phyloP scores from a whole-genome alignment of 2,113 vertebrate species.

The Aspiorhynchus laticeps region DNA sequence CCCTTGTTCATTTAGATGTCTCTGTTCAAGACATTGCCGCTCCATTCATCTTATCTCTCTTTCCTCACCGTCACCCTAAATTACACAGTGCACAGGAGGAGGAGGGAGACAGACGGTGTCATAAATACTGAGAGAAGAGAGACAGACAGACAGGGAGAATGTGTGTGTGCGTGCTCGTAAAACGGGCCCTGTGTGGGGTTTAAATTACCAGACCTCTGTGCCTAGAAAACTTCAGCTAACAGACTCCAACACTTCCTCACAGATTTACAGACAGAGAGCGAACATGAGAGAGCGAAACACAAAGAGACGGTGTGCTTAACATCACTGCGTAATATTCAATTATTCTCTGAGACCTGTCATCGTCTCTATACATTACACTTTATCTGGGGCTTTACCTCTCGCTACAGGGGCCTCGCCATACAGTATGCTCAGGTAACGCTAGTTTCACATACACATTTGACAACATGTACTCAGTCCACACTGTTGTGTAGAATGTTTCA shows the following conservation, averaged over 20 bases:
- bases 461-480: background rate
- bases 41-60: slow-evolving; percentile 43
- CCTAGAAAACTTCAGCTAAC: slow-evolving; percentile 29
- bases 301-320: slow-evolving; percentile 11
- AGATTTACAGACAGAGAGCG: slow-evolving; percentile 27
- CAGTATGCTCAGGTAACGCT: background rate
- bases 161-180: background rate
- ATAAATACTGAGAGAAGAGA: slow-evolving; percentile 35
- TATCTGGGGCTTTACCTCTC: background rate
- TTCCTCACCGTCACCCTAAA: slow-evolving; percentile 45
- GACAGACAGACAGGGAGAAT: background rate
- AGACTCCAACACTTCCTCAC: slow-evolving; percentile 25
- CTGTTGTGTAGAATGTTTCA: background rate
- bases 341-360: slow-evolving; percentile 32
- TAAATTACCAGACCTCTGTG: slow-evolving; percentile 34
- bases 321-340: slow-evolving; percentile 2
- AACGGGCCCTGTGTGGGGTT: slow-evolving; percentile 24
- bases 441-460: background rate
- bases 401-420: background rate
- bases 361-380: background rate
- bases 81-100: slow-evolving; percentile 31
- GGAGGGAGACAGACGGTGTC: slow-evolving; percentile 29
- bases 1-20: slow-evolving; percentile 42
- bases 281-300: slow-evolving; percentile 17
- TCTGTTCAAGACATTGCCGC: slow-evolving; percentile 34